Base-by-base conservation (phyloP, 2,797 vertebrate genomes). In the Cichlasoma orientale region DNA sequence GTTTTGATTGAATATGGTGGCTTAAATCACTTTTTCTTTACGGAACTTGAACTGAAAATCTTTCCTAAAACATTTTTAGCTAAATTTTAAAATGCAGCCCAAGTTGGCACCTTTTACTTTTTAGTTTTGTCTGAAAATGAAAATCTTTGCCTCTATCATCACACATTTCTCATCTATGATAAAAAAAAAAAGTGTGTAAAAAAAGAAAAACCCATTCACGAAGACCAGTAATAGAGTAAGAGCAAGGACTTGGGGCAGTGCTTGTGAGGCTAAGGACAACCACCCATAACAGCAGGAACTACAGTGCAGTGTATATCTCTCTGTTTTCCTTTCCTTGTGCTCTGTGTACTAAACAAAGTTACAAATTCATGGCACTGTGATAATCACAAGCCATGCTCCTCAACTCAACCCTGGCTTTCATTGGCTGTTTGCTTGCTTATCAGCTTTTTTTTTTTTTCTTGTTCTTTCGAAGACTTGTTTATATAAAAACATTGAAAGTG, bases 401-500 rank as follows among this genome's bases (percentile, higher is more conserved):
- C 72, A 70, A 77, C 71, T 81, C 90, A 89, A 83, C 80, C 80
- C 81, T 53, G 74, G 73, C 91, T 90, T 89, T 92, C 75, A 82
- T 84, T 90, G 89, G 88, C 82, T 91, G 90, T 89, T 88, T 88
- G 87, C 86, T 87, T 84, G 66, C 87, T 90, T 89, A 87, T 89
- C 85, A 83, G 61, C 82, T 72, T 85, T 86, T 75, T 78, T 88
- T 88, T 44, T 75, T 75, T 88, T 56, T 74, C 75, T 88, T 85
- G 56, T 87, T 90, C 90, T 88, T 90, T 92, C 82, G 61, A 92
- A 90, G 87, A 90, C 83, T 86, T 93, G 89, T 95, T 95, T 92
- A 80, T 91, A 91, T 84, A 91, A 93, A 93, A 93, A 92, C 91
- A 91, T 77, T 86, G 92, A 92, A 95, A 95, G 92, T 94, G 92